Percentiles rank a stretch among this genome's conserved stretches.
phyloP scores from a whole-genome alignment of 2,888 invertebrate genomes.

The Philhelius pedissequus region DNA sequence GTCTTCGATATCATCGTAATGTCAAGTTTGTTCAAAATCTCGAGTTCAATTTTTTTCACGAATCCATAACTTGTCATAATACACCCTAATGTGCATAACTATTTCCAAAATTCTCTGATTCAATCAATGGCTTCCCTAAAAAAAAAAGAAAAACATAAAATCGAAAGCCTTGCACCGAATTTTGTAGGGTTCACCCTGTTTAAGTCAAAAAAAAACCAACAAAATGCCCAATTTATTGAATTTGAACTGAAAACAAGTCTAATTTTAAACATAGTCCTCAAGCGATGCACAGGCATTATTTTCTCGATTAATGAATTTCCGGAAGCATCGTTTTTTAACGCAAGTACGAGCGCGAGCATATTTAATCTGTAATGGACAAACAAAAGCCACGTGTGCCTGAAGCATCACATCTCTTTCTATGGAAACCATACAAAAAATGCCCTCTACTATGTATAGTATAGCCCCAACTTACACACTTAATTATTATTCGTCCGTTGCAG shows the following conservation, averaged over 20 bases:
- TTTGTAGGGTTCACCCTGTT: not conserved
- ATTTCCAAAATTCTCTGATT: no score
- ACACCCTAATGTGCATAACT: no score
- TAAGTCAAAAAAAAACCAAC: not conserved
- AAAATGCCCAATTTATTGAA: not conserved
- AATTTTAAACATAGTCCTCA: constrained; percentile 19
- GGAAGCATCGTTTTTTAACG: constrained; percentile 19
- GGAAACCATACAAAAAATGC: constrained; percentile 8
- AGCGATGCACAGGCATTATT: not conserved
- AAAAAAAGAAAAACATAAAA: no score
- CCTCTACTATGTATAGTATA: not conserved
- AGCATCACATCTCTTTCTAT: not conserved
- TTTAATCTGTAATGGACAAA: constrained; percentile 30
- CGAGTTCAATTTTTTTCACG: no score
- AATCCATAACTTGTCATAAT: no score
- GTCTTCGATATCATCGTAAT: no score
- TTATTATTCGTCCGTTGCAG: not conserved
- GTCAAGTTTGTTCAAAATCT: no score
- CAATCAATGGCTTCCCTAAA: no score
- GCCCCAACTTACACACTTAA: not conserved
- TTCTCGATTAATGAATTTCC: constrained; percentile 24
- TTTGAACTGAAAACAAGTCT: not conserved
- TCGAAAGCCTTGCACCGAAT: not conserved
- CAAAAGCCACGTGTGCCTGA: constrained; percentile 19
- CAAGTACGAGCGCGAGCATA: not conserved